These are phyloP conservation scores for Scylla paramamosain DNA, from an alignment of 1,140 invertebrate genomes.

Conservation along the genomic window DNA sequence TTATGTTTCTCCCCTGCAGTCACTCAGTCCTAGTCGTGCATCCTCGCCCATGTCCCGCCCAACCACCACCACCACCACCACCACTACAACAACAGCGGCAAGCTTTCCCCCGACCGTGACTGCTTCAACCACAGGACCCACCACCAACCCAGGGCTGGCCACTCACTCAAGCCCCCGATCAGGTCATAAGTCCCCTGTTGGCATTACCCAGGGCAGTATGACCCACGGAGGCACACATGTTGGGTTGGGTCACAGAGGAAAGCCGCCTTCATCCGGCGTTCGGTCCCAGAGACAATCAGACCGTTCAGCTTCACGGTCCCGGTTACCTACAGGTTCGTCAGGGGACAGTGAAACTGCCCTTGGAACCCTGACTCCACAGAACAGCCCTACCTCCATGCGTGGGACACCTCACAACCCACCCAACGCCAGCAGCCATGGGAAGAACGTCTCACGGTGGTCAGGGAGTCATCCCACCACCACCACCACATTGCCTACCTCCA, in stretches of 20 bases:
- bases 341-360: slow-evolving; percentile 37
- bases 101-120: slow-evolving; percentile 59
- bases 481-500: slow-evolving; percentile 55
- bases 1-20: slow-evolving; percentile 71
- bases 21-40: slow-evolving; percentile 73
- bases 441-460: slow-evolving; percentile 54
- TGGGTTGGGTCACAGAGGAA: slow-evolving; percentile 50
- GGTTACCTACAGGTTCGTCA: slow-evolving; percentile 49
- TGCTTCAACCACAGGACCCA: slow-evolving; percentile 39
- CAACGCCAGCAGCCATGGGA: slow-evolving; percentile 42
- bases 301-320: slow-evolving; percentile 61
- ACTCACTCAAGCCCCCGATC: slow-evolving; percentile 53
- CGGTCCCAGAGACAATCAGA: slow-evolving; percentile 66
- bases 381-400: slow-evolving; percentile 59
- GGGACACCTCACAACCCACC: background rate
- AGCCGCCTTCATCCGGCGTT: slow-evolving; percentile 57
- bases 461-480: slow-evolving; percentile 26
- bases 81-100: slow-evolving; percentile 66
- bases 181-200: slow-evolving; percentile 55
- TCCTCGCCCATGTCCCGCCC: slow-evolving; percentile 68
- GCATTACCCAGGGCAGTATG: slow-evolving; percentile 33
- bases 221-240: slow-evolving; percentile 1
- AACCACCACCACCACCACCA: slow-evolving; percentile 63
- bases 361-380: slow-evolving; percentile 35
- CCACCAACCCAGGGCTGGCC: background rate